Conservation (phyloP, 1,140 invertebrate species). For the Drosophila varians region DNA sequence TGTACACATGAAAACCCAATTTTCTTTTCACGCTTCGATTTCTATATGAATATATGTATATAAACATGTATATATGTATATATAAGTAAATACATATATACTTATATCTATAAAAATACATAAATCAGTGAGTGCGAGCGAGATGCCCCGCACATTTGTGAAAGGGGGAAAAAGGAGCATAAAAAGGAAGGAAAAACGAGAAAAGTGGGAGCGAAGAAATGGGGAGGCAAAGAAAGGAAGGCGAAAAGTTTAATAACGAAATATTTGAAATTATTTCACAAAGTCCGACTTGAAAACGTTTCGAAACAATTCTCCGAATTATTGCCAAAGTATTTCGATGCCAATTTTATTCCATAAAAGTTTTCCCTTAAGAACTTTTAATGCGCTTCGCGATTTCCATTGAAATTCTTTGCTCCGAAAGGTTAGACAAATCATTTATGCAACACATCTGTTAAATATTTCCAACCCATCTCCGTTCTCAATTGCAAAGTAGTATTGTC, state of each 20-base stretch:
- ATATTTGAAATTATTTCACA: not conserved
- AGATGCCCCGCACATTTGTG: not conserved
- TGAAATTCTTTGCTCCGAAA: not conserved
- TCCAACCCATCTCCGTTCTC: not conserved
- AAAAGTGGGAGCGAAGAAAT: not conserved
- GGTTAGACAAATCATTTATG: not conserved
- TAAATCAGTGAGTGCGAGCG: not conserved
- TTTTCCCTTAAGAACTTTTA: not conserved
- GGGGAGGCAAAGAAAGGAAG: not conserved
- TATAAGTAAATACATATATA: not conserved
- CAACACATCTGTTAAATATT: not conserved
- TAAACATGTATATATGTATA: not conserved
- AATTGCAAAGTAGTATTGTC: not conserved
- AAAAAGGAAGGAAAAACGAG: not conserved
- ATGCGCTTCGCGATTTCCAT: too few species aligned
- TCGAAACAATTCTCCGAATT: not conserved
- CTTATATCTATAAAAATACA: not conserved
- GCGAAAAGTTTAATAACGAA: not conserved
- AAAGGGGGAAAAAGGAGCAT: not conserved
- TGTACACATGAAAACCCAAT: slow-evolving; percentile 56
- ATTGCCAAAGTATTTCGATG: not conserved
- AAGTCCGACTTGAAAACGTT: not conserved
- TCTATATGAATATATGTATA: slow-evolving; percentile 19
- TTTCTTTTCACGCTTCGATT: slow-evolving; percentile 59
- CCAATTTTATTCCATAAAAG: not conserved